These are phyloP conservation scores for Dicyrtoma fusca DNA, from an alignment of 2,888 invertebrate species.

Conservation along the genomic window DNA sequence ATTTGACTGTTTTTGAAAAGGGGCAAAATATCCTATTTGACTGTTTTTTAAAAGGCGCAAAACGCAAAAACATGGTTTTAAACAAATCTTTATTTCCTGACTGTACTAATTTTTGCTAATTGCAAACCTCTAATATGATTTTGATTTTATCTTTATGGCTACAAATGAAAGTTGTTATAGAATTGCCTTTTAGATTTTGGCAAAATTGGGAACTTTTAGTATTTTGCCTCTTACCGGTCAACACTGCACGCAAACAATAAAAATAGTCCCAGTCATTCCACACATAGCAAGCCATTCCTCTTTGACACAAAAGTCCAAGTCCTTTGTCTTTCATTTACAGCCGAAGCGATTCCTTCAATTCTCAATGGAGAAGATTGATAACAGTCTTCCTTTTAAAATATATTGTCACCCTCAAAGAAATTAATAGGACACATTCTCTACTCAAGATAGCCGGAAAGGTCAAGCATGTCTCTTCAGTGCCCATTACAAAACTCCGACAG, in stretches of 20 bases:
- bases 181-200: no score
- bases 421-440: neutral
- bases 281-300: no score
- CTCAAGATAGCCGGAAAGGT: neutral
- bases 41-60: no score
- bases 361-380: slow-evolving; percentile 9
- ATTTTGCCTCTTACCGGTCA: neutral
- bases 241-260: neutral
- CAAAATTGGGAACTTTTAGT: no score
- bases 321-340: slow-evolving; percentile 13
- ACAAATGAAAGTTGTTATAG: neutral
- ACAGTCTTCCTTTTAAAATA: neutral
- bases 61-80: no score
- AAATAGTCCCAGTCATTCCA: neutral
- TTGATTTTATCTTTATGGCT: no score
- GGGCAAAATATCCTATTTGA: no score
- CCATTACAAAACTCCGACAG: no score
- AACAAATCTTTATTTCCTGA: no score
- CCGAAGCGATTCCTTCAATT: neutral
- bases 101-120: no score
- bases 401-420: slow-evolving; percentile 19
- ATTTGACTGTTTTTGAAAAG: no score
- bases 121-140: no score
- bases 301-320: neutral
- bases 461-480: neutral